Conservation (phyloP, 1,140 invertebrate species). For the Galleria mellonella region DNA sequence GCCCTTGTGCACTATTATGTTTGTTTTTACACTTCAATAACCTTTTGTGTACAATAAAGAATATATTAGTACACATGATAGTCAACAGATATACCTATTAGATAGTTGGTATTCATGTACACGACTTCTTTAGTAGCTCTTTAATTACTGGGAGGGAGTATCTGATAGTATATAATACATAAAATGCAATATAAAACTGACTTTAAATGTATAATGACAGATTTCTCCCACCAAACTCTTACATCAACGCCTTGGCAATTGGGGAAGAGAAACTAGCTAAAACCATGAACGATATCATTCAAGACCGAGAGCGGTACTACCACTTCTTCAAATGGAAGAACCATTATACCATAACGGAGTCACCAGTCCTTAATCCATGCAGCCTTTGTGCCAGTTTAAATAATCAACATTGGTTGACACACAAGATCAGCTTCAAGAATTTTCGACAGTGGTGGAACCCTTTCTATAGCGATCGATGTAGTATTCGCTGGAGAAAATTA, state of each 20-base stretch:
- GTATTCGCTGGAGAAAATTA: background rate
- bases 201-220: constrained; percentile 11
- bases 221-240: constrained; percentile 40
- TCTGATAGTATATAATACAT: no score
- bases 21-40: no score
- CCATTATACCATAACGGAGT: constrained; percentile 31
- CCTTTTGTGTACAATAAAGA: no score
- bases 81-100: no score
- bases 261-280: constrained; percentile 16
- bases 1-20: no score
- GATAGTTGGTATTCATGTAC: no score
- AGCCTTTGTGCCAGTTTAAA: constrained; percentile 32
- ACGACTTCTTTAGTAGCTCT: no score
- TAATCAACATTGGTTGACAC: constrained; percentile 17
- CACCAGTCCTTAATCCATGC: constrained; percentile 25
- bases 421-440: constrained; percentile 8
- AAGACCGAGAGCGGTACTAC: constrained; percentile 28
- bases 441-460: constrained; percentile 48
- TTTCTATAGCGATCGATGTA: constrained; percentile 22
- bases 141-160: no score
- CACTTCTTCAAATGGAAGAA: constrained; percentile 45
- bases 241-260: constrained; percentile 23
- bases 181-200: no score
- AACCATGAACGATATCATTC: constrained; percentile 29
- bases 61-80: no score